A percentile compares a stretch with the other conserved stretches of the same genome.
Conservation (phyloP, 2,888 invertebrate species). For the Baronia brevicornis region DNA sequence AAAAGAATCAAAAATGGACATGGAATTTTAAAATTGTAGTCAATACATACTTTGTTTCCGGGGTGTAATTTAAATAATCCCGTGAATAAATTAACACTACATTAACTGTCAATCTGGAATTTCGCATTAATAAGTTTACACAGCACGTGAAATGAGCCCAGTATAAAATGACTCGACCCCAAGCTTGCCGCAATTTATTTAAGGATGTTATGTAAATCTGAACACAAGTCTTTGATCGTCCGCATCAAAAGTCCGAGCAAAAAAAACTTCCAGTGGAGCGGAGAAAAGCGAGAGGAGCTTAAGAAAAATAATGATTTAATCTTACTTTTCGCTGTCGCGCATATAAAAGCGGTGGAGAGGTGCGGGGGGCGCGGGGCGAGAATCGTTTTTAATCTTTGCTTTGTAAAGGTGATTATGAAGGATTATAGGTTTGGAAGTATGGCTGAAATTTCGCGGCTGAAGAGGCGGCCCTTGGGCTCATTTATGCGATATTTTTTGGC, state of each 20-base stretch:
- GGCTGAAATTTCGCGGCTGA: conserved; percentile 70
- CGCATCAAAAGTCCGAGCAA: conserved; percentile 71
- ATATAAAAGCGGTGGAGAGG: conserved; percentile 60
- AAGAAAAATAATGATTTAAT: conserved; percentile 77
- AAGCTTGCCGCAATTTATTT: conserved; percentile 67
- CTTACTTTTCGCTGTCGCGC: conserved; percentile 73
- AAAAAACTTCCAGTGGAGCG: conserved; percentile 64
- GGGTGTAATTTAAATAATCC: too few species aligned
- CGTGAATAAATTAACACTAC: conserved; percentile 62
- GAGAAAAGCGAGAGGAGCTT: conserved; percentile 70
- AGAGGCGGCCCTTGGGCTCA: conserved; percentile 55
- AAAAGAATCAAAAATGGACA: too few species aligned
- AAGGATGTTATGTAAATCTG: conserved; percentile 76
- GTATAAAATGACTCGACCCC: conserved; percentile 46
- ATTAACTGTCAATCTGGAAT: conserved; percentile 55
- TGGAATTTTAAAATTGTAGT: too few species aligned
- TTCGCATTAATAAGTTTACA: conserved; percentile 66
- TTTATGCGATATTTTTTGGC: conserved; percentile 69
- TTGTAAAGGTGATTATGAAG: conserved; percentile 77
- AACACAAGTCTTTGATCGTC: conserved; percentile 75
- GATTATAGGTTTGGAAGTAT: conserved; percentile 77
- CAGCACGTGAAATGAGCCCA: conserved; percentile 38
- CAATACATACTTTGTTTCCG: too few species aligned
- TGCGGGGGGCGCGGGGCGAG: conserved; percentile 50
- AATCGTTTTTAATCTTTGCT: conserved; percentile 78